Conservation (phyloP, 2,888 invertebrate genomes). For the Charanyca ferruginea region DNA sequence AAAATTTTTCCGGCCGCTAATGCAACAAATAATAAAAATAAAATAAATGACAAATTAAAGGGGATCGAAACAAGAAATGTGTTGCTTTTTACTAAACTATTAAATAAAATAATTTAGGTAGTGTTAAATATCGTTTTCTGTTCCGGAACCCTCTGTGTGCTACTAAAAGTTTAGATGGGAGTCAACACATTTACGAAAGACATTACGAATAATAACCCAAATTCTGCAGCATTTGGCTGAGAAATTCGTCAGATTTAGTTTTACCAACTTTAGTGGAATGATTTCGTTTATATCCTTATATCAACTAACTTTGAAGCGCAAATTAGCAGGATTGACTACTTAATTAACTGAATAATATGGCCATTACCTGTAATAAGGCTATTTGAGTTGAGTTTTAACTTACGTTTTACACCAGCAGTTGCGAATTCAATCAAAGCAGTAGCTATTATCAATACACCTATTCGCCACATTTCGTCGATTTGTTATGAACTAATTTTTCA, state of each 20-base stretch:
- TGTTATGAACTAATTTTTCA: constrained; percentile 65
- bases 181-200: neutral
- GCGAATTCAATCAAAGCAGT: constrained; percentile 63
- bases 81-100: no score
- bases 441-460: constrained; percentile 69
- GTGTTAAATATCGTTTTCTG: no score
- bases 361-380: neutral
- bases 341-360: neutral
- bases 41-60: no score
- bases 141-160: no score
- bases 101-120: no score
- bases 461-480: constrained; percentile 76
- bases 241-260: neutral
- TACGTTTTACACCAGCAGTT: constrained; percentile 71
- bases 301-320: no score
- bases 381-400: constrained; percentile 59
- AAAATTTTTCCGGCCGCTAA: no score
- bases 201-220: neutral
- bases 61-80: no score
- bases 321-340: neutral
- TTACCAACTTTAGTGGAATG: neutral
- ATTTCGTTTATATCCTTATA: neutral
- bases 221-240: no score
- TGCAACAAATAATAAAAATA: no score
- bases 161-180: neutral